These are phyloP conservation scores for Trichonephila inaurata DNA, from an alignment of 1,140 invertebrate species.

Conservation along the genomic window DNA sequence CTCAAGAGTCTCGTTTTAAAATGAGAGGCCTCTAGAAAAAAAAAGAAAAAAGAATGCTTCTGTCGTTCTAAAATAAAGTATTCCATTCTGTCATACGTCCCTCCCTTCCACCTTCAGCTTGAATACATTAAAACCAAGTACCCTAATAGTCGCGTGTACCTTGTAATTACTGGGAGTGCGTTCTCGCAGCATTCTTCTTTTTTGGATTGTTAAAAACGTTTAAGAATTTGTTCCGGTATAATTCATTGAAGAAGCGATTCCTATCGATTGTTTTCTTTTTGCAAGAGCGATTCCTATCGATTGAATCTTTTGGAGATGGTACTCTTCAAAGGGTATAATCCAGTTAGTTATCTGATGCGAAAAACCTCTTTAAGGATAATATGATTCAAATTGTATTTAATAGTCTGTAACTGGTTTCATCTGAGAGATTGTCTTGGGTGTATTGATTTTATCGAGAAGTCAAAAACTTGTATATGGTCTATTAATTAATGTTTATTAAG, in stretches of 20 bases:
- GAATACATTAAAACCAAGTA: neutral
- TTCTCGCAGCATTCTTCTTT: neutral
- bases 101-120: neutral
- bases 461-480: neutral
- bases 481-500: neutral
- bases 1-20: neutral
- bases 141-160: neutral
- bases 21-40: neutral
- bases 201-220: neutral
- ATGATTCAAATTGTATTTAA: neutral
- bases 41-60: neutral
- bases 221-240: slow-evolving; percentile 26
- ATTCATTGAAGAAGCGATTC: neutral
- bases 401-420: neutral
- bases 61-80: neutral
- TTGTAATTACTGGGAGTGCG: neutral
- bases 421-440: neutral
- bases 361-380: neutral
- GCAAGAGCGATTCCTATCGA: neutral
- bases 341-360: slow-evolving; percentile 1
- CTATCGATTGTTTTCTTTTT: neutral
- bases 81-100: neutral
- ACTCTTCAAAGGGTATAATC: neutral
- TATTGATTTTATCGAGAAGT: neutral
- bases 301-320: neutral